phyloP scores from a whole-genome alignment of 2,113 vertebrate genomes.

The Oryzias javanicus region DNA sequence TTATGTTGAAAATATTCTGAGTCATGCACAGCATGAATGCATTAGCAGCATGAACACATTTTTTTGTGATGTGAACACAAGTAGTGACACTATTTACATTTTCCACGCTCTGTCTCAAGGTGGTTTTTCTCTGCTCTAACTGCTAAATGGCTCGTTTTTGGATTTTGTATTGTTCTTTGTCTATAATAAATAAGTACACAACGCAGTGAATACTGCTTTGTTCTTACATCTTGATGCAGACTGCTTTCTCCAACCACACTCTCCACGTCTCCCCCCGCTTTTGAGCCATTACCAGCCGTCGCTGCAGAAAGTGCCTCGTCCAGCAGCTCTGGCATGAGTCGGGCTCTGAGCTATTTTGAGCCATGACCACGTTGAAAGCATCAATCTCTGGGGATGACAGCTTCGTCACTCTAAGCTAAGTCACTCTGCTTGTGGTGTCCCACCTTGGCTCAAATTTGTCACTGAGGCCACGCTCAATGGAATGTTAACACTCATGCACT shows the following conservation, averaged over 20 bases:
- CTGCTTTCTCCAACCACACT: background rate
- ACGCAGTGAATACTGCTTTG: constrained; percentile 1
- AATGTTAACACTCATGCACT: constrained; percentile 8
- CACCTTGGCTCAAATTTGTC: constrained; percentile 18
- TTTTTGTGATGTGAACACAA: constrained; percentile 45
- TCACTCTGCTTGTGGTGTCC: constrained; percentile 18
- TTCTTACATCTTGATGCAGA: background rate
- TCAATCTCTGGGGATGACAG: constrained; percentile 39
- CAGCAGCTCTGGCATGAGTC: constrained; percentile 31
- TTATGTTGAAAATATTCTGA: constrained; percentile 20
- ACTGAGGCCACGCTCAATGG: constrained; percentile 16
- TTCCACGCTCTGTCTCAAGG: constrained; percentile 16
- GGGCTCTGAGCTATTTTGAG: constrained; percentile 28
- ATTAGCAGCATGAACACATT: constrained; percentile 26
- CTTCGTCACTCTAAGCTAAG: constrained; percentile 27
- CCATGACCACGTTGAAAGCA: constrained; percentile 6
- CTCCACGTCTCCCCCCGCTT: background rate
- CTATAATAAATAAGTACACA: constrained; percentile 55
- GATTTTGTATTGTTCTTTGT: constrained; percentile 62
- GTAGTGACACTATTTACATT: constrained; percentile 23
- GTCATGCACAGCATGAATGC: constrained; percentile 19
- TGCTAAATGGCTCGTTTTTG: constrained; percentile 58
- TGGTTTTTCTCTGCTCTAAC: constrained; percentile 39
- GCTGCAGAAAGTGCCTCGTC: constrained; percentile 15
- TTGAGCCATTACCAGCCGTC: constrained; percentile 19